Evolutionary conservation across 2,888 invertebrate species (phyloP).

Genomic region (Conus canariensis): DNA sequence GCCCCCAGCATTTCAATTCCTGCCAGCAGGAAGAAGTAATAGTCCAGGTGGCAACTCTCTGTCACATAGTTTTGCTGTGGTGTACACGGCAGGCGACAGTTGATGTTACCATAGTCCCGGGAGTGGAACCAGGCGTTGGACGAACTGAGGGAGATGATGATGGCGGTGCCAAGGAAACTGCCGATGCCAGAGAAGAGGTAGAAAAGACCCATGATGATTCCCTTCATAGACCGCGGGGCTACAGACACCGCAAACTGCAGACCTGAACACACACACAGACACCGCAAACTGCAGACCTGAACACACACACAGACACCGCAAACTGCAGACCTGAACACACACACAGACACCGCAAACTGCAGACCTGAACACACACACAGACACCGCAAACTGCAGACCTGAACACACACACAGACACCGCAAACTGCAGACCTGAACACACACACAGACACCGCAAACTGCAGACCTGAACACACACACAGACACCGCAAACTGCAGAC

Average conservation of each 20-base stretch:
- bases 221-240: conserved; percentile 80
- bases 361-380: neutral
- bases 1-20: conserved; percentile 67
- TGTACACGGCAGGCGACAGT: conserved; percentile 64
- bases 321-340: neutral
- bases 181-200: conserved; percentile 80
- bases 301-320: neutral
- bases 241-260: conserved; percentile 81
- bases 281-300: neutral
- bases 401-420: too few relatives aligned
- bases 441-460: too few relatives aligned
- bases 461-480: conserved; percentile 53
- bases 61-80: neutral
- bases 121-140: conserved; percentile 74
- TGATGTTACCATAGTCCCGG: conserved; percentile 78
- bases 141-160: conserved; percentile 72
- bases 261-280: conserved; percentile 67
- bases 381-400: too few relatives aligned
- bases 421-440: too few relatives aligned
- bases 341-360: neutral
- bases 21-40: conserved; percentile 79
- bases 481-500: neutral
- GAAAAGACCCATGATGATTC: conserved; percentile 80
- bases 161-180: conserved; percentile 78
- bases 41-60: conserved; percentile 77